Conservation (phyloP, 2,113 vertebrate species). For the Mellivora capensis region DNA sequence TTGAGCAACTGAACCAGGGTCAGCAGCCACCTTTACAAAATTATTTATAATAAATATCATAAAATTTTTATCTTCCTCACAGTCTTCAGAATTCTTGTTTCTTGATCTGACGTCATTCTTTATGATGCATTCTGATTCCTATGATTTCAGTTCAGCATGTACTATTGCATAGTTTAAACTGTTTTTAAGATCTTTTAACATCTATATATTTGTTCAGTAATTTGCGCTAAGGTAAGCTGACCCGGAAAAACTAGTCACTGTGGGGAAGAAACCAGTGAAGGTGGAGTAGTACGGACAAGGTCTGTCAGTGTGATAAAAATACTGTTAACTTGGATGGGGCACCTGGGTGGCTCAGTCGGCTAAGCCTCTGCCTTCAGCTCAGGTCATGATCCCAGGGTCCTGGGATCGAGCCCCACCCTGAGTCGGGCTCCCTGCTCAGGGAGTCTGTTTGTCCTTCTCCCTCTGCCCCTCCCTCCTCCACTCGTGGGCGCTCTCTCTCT, state of each 20-base stretch:
- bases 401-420: too few species aligned
- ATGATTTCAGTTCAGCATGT: background rate
- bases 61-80: background rate
- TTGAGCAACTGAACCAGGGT: background rate
- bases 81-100: background rate
- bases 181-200: background rate
- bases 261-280: background rate
- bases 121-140: background rate
- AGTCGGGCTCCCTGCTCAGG: background rate
- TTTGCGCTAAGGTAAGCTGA: background rate
- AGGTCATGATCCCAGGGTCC: background rate
- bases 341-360: too few species aligned
- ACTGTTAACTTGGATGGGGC: too few species aligned
- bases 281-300: background rate
- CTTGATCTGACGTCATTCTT: background rate
- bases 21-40: too few species aligned
- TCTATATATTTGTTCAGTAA: background rate
- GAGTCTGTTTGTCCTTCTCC: background rate
- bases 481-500: background rate
- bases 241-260: background rate
- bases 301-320: background rate
- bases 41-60: background rate
- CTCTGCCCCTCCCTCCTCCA: background rate
- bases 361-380: background rate
- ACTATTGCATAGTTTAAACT: background rate